Conservation (phyloP, 2,797 vertebrate genomes). For the Esox lucius region DNA sequence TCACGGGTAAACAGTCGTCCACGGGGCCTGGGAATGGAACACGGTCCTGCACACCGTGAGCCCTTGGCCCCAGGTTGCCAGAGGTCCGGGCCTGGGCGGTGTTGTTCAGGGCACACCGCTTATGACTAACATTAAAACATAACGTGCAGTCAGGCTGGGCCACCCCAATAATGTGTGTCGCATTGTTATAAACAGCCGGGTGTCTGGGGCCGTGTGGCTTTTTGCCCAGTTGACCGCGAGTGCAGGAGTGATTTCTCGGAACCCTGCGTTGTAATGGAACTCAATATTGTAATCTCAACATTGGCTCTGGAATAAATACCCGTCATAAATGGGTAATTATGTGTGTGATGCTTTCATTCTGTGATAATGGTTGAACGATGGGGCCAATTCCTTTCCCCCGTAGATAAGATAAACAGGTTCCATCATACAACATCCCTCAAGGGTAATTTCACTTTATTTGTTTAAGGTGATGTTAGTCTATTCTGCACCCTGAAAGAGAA, state of each 20-base stretch:
- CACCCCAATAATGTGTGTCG: background rate
- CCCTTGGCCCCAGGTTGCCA: too few relatives aligned
- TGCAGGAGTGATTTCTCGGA: background rate
- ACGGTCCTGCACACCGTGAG: too few relatives aligned
- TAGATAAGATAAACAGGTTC: background rate
- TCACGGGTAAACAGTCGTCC: constrained; percentile 68
- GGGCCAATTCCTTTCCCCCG: background rate
- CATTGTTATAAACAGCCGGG: background rate
- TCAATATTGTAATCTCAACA: background rate
- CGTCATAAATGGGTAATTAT: background rate
- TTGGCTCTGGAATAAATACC: background rate
- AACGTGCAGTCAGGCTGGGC: background rate
- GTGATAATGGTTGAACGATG: background rate
- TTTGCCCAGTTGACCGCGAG: background rate
- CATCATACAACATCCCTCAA: background rate
- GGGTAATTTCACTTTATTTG: background rate
- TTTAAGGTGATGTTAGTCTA: background rate
- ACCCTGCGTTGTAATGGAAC: background rate
- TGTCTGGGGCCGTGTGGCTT: background rate
- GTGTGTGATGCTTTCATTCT: background rate
- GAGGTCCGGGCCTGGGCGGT: constrained; percentile 34
- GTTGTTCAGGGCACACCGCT: constrained; percentile 41
- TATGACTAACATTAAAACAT: constrained; percentile 19
- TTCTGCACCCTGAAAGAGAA: too few relatives aligned
- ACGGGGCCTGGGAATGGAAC: constrained; percentile 1